Evolutionary conservation across 2,113 vertebrate species (phyloP).

Genomic region (Phoxinus phoxinus): DNA sequence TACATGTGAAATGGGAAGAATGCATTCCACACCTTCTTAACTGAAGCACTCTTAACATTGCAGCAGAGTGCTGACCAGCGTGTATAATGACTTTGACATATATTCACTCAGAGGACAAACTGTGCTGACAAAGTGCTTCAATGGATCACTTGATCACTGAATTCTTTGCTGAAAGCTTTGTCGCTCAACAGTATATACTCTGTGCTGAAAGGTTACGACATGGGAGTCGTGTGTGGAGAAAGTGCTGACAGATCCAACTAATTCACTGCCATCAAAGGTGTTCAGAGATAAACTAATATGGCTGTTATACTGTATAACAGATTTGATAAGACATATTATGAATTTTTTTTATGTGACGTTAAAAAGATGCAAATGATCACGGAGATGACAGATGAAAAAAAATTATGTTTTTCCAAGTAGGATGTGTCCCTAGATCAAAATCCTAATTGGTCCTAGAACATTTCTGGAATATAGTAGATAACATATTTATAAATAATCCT

Average conservation of each 20-base stretch:
- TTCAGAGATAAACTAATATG: background rate
- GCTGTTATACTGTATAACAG: background rate
- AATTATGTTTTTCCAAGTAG: background rate
- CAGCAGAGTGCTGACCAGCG: background rate
- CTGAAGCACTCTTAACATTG: slow-evolving; percentile 38
- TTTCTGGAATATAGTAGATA: too few relatives aligned
- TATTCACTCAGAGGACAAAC: slow-evolving; percentile 24
- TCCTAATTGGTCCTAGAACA: background rate
- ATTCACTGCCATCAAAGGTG: background rate
- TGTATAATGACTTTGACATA: slow-evolving; percentile 31
- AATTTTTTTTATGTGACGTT: background rate
- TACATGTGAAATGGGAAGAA: background rate
- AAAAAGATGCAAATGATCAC: background rate
- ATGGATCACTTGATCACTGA: slow-evolving; percentile 24
- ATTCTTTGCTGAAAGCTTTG: slow-evolving; percentile 10
- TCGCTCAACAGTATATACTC: slow-evolving; percentile 7
- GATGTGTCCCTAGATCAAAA: too few relatives aligned
- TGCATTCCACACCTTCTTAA: slow-evolving; percentile 27
- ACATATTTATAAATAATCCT: too few relatives aligned
- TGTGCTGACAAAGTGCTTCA: slow-evolving; percentile 5
- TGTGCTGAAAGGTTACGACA: background rate
- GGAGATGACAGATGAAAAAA: background rate
- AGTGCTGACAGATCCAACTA: background rate
- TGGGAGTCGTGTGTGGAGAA: background rate
- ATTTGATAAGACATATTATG: background rate